Evolutionary conservation across 2,113 vertebrate genomes (phyloP), one percentile per base, ranked within the genome.

Genomic region (Planiliza haematocheilus): DNA sequence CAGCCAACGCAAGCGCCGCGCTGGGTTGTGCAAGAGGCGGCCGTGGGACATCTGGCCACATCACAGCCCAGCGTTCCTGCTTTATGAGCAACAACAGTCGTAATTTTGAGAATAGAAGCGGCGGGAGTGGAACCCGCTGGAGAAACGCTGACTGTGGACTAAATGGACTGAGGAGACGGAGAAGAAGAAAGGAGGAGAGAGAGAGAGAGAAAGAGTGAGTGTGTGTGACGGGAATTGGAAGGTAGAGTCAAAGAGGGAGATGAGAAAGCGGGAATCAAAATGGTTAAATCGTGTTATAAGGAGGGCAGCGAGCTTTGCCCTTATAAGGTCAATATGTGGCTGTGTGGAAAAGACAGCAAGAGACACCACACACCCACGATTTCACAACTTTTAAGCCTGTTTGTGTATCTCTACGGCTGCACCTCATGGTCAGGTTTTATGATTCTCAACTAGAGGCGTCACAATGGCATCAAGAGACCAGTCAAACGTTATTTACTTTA

Each of bases 21-120:
- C 74, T 62, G 78, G 68, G 72, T 83, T 88, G 83, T 70, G 83
- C 74, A 78, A 89, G n/a, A n/a, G 64, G 70, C 85, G 59, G 69
- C 59, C 66, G 41, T 80, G 79, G 75, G 81, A 83, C 87, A 85
- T 90, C 80, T 88, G 86, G 81, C 81, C 85, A 82, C 86, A 89
- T 78, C 81, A 79, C 73, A 84, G 62, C 24, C 24, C 56, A 62
- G 62, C 63, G 72, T 83, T 90, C 67, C 72, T 85, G 68, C 77
- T 81, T 87, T 83, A 89, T 81, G 88, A 83, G 81, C 84, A 83
- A 83, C 79, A 87, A 82, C 84, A 79, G 77, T 67, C 76, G 41
- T 86, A 86, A 88, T 53, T 85, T 83, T 79, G 70, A 86, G 68
- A 86, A 85, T 83, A 84, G 77, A 79, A 70, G 72, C 68, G 75